A percentile compares a stretch with the other conserved stretches of the same genome.
Evolutionary conservation across 2,888 invertebrate genomes (phyloP).

Genomic region (Synergus itoensis): DNA sequence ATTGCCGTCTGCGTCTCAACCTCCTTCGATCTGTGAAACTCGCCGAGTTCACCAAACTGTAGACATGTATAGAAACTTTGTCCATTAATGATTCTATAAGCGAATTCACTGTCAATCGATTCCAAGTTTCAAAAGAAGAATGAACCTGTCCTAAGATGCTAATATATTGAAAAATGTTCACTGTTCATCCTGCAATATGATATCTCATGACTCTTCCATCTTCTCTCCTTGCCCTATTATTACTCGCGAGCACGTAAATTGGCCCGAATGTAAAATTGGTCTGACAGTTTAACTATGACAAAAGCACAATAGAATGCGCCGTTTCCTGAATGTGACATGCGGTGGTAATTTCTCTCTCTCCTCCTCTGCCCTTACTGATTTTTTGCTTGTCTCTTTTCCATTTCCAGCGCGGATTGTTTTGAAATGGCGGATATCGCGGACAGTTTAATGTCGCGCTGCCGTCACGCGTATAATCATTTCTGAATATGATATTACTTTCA

Average conservation of each 20-base stretch:
- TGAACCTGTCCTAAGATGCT: no score
- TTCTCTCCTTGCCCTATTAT: constrained; percentile 14
- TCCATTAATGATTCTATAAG: constrained; percentile 49
- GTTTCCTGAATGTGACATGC: constrained; percentile 75
- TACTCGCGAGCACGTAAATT: constrained; percentile 61
- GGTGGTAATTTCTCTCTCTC: constrained; percentile 68
- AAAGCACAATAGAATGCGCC: constrained; percentile 76
- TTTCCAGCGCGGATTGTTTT: constrained; percentile 60
- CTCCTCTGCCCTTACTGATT: constrained; percentile 49
- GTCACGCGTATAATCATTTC: constrained; percentile 59
- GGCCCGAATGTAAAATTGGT: constrained; percentile 69
- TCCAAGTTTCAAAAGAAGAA: no score
- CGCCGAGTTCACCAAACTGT: constrained; percentile 51
- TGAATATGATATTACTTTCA: constrained; percentile 56
- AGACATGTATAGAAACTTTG: constrained; percentile 48
- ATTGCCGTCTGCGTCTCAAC: constrained; percentile 65
- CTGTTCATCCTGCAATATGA: neutral
- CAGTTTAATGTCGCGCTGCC: constrained; percentile 71
- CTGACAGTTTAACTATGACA: constrained; percentile 77
- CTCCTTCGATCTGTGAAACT: constrained; percentile 61
- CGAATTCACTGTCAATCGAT: constrained; percentile 45
- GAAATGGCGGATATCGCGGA: constrained; percentile 74
- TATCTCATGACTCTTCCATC: neutral
- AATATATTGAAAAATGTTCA: neutral
- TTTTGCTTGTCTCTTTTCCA: constrained; percentile 43